These are phyloP conservation scores for Cecidostiba fungosa DNA, from an alignment of 2,888 invertebrate genomes.

Conservation along the genomic window DNA sequence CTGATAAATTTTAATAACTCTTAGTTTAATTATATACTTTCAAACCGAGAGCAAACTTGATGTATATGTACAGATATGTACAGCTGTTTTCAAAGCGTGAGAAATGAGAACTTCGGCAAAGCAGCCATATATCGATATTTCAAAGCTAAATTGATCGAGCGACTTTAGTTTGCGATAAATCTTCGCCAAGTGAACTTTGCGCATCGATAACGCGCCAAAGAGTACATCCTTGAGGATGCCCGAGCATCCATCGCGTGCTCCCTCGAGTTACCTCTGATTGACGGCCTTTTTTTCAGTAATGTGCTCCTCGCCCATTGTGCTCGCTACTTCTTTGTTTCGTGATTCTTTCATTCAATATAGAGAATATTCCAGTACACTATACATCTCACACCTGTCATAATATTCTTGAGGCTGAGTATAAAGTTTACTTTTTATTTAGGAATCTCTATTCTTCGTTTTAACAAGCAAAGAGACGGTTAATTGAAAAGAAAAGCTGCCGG, in stretches of 20 bases:
- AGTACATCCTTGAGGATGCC: slow-evolving; percentile 36
- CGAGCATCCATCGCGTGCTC: slow-evolving; percentile 53
- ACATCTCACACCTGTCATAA: neutral
- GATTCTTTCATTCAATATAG: neutral
- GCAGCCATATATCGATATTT: slow-evolving; percentile 10
- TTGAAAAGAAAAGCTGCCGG: too few relatives aligned
- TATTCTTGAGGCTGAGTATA: neutral
- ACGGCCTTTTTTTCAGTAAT: slow-evolving; percentile 55
- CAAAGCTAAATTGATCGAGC: slow-evolving; percentile 54
- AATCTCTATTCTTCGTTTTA: neutral
- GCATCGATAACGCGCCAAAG: slow-evolving; percentile 53
- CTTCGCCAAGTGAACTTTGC: slow-evolving; percentile 42
- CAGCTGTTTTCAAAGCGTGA: neutral
- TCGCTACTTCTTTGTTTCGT: slow-evolving; percentile 2
- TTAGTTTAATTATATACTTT: neutral
- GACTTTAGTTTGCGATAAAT: slow-evolving; percentile 55
- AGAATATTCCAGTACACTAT: neutral
- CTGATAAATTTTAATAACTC: neutral
- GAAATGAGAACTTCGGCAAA: neutral
- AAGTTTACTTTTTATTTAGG: neutral
- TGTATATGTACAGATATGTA: neutral
- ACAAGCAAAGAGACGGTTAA: neutral
- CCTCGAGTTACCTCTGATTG: slow-evolving; percentile 55
- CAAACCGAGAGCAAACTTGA: neutral
- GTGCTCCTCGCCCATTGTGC: neutral